Conservation (phyloP, 2,888 invertebrate species). For the Chloroclysta siterata region DNA sequence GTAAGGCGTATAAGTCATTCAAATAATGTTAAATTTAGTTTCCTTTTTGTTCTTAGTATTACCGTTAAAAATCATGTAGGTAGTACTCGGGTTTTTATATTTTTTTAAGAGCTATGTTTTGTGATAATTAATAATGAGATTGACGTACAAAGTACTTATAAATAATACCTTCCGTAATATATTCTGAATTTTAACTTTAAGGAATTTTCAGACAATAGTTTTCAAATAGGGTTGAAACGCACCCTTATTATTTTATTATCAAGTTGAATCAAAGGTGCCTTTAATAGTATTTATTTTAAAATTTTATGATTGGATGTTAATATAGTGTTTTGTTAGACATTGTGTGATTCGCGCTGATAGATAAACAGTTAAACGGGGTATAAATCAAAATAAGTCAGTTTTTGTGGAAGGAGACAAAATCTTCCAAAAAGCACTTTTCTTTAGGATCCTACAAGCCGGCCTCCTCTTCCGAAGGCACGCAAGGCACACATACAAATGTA, state of each 20-base stretch:
- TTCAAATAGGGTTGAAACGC: not conserved
- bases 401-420: no score
- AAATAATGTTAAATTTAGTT: slow-evolving; percentile 10
- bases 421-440: no score
- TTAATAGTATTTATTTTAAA: not conserved
- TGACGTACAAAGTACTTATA: slow-evolving; percentile 73
- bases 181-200: slow-evolving; percentile 1
- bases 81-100: slow-evolving; percentile 20
- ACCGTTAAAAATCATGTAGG: slow-evolving; percentile 6
- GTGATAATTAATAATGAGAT: slow-evolving; percentile 54
- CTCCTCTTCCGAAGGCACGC: no score
- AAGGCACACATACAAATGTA: no score
- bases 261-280: slow-evolving; percentile 79
- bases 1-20: slow-evolving; percentile 14
- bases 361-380: not conserved
- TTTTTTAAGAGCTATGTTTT: slow-evolving; percentile 33
- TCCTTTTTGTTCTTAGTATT: not conserved
- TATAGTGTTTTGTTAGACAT: slow-evolving; percentile 9
- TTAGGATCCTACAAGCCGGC: no score
- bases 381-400: not conserved
- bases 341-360: slow-evolving; percentile 7
- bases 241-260: not conserved
- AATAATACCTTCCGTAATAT: slow-evolving; percentile 41
- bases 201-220: slow-evolving; percentile 11
- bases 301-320: slow-evolving; percentile 1